These are phyloP conservation scores for Pycnonotus jocosus DNA, from an alignment of 2,113 vertebrate genomes.

Conservation along the genomic window DNA sequence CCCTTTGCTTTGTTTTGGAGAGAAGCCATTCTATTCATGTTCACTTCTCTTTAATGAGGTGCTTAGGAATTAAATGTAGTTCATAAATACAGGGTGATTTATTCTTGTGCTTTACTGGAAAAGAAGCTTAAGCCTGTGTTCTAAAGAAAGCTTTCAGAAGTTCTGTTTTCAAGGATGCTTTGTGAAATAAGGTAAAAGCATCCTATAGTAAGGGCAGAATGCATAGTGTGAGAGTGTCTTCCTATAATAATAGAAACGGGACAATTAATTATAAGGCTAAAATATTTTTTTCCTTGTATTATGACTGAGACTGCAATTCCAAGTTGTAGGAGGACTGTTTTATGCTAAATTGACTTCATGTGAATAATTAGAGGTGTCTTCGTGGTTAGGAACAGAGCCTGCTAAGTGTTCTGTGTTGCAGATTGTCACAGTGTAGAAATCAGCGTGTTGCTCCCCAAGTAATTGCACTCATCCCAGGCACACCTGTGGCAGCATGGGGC, in stretches of 20 bases:
- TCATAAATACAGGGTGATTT: conserved; percentile 56
- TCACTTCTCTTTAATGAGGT: conserved; percentile 48
- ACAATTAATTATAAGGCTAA: neutral
- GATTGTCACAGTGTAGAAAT: neutral
- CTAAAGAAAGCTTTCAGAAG: conserved; percentile 9
- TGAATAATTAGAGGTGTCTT: neutral
- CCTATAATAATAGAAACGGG: neutral
- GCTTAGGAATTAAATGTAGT: conserved; percentile 47
- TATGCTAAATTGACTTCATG: neutral
- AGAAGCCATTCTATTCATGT: conserved; percentile 28
- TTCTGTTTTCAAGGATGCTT: neutral
- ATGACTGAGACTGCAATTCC: neutral
- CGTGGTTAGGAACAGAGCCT: neutral
- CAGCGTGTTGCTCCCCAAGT: neutral
- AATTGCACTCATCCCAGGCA: neutral
- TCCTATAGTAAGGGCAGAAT: neutral
- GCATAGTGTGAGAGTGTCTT: neutral
- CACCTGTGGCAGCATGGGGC: neutral
- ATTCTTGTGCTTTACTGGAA: conserved; percentile 8
- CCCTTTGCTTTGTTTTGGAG: conserved; percentile 47
- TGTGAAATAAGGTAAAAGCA: neutral
- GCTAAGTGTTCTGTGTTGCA: neutral
- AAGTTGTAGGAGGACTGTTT: neutral
- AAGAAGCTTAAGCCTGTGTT: conserved; percentile 16
- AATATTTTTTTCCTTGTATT: neutral